Evolutionary conservation across 1,140 invertebrate genomes (phyloP).

Genomic region (Centruroides sculpturatus): DNA sequence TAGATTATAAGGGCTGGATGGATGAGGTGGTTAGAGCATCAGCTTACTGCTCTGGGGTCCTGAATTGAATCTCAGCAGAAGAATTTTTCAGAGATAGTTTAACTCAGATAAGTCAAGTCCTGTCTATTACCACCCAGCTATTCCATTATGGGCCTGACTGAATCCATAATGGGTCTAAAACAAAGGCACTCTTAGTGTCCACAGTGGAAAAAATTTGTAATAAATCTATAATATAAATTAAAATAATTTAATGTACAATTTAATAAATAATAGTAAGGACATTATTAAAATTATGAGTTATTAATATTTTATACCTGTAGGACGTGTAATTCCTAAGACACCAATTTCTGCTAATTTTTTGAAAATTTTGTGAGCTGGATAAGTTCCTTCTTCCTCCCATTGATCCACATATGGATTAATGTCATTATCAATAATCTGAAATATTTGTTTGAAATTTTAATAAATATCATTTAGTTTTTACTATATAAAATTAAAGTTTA

Average conservation of each 20-base stretch:
- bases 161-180: not conserved
- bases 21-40: too few species aligned
- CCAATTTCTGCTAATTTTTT: constrained; percentile 41
- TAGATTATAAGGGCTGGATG: too few species aligned
- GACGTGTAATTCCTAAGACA: constrained; percentile 39
- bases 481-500: too few species aligned
- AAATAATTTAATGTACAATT: too few species aligned
- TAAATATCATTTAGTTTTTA: too few species aligned
- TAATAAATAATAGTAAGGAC: not conserved
- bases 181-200: too few species aligned
- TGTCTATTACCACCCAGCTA: too few species aligned
- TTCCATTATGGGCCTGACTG: not conserved
- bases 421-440: constrained; percentile 38
- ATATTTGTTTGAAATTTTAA: too few species aligned
- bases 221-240: not conserved
- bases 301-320: constrained; percentile 23
- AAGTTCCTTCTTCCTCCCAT: constrained; percentile 37
- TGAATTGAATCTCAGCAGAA: too few species aligned
- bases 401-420: constrained; percentile 44
- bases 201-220: not conserved
- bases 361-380: constrained; percentile 40
- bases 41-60: too few species aligned
- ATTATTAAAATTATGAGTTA: not conserved
- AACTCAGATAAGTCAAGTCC: too few species aligned
- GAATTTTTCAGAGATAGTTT: too few species aligned